Conservation (phyloP, 2,888 invertebrate species). For the Acrocyrtus sp. region DNA sequence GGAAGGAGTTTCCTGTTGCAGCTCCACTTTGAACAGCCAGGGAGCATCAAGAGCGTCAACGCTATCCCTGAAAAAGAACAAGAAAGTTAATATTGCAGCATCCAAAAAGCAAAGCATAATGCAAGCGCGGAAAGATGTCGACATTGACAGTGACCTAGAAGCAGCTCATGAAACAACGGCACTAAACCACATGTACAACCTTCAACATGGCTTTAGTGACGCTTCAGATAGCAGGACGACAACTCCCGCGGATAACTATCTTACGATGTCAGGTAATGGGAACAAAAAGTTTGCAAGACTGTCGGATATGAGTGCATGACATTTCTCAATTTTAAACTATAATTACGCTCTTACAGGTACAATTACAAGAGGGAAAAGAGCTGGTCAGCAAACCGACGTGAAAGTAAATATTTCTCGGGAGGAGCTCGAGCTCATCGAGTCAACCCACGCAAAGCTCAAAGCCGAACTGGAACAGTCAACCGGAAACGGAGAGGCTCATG, state of each 20-base stretch:
- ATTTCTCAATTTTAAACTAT: slow-evolving; percentile 67
- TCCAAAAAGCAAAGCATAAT: background rate
- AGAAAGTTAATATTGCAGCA: slow-evolving; percentile 40
- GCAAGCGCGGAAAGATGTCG: slow-evolving; percentile 7
- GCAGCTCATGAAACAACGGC: slow-evolving; percentile 44
- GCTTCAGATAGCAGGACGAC: slow-evolving; percentile 11
- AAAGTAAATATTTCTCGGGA: slow-evolving; percentile 78
- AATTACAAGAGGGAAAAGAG: slow-evolving; percentile 77
- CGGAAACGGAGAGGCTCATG: background rate
- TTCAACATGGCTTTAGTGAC: slow-evolving; percentile 12
- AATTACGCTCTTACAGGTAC: slow-evolving; percentile 74
- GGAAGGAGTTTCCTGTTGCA: slow-evolving; percentile 1
- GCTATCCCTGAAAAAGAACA: slow-evolving; percentile 33
- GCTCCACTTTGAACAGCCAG: slow-evolving; percentile 19
- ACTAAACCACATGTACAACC: slow-evolving; percentile 21
- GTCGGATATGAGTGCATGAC: too few species aligned
- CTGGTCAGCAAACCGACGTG: slow-evolving; percentile 78
- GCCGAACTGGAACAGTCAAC: slow-evolving; percentile 53
- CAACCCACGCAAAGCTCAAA: slow-evolving; percentile 66
- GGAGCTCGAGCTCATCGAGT: slow-evolving; percentile 76
- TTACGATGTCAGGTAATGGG: slow-evolving; percentile 45
- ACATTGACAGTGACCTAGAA: slow-evolving; percentile 35
- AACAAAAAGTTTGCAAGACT: background rate
- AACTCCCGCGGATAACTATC: slow-evolving; percentile 33
- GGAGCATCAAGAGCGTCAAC: slow-evolving; percentile 32